Evolutionary conservation across 1,140 invertebrate species (phyloP).

Genomic region (Drosophila sproati): DNA sequence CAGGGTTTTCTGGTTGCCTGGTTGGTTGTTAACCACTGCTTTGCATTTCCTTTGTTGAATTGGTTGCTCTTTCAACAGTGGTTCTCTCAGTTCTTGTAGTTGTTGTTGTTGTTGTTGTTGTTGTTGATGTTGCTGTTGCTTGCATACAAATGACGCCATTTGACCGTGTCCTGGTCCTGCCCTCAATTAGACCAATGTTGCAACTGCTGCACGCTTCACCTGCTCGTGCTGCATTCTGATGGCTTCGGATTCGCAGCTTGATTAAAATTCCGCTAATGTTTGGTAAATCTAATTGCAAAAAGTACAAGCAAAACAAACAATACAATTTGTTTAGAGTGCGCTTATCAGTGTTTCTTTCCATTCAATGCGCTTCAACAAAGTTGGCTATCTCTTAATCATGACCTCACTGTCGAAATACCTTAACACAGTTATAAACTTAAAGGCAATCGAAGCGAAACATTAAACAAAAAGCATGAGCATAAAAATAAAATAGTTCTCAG

Average conservation of each 20-base stretch:
- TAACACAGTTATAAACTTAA: neutral
- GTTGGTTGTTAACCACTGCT: slow-evolving; percentile 47
- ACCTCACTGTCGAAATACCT: neutral
- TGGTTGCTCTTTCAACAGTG: slow-evolving; percentile 7
- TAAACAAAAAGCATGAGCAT: neutral
- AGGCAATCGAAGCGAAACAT: neutral
- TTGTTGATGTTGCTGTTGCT: slow-evolving; percentile 24
- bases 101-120: slow-evolving; percentile 26
- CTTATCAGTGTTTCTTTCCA: slow-evolving; percentile 14
- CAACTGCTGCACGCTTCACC: slow-evolving; percentile 27
- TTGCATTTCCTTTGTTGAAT: slow-evolving; percentile 48
- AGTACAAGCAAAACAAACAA: slow-evolving; percentile 23
- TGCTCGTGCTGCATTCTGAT: slow-evolving; percentile 60
- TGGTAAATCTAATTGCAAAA: slow-evolving; percentile 22
- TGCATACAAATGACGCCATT: slow-evolving; percentile 79
- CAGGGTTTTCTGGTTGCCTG: slow-evolving; percentile 3
- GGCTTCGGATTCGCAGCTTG: slow-evolving; percentile 31
- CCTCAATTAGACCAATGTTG: slow-evolving; percentile 64
- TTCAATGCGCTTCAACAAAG: neutral
- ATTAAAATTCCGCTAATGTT: slow-evolving; percentile 60
- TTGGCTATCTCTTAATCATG: neutral
- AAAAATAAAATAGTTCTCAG: too few relatives aligned
- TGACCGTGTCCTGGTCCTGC: slow-evolving; percentile 44
- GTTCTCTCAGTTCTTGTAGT: slow-evolving; percentile 20
- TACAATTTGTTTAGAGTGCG: slow-evolving; percentile 32